Evolutionary conservation across 2,888 invertebrate species (phyloP), one percentile per base, ranked within the genome.

Genomic region (Allolobophora icterica): DNA sequence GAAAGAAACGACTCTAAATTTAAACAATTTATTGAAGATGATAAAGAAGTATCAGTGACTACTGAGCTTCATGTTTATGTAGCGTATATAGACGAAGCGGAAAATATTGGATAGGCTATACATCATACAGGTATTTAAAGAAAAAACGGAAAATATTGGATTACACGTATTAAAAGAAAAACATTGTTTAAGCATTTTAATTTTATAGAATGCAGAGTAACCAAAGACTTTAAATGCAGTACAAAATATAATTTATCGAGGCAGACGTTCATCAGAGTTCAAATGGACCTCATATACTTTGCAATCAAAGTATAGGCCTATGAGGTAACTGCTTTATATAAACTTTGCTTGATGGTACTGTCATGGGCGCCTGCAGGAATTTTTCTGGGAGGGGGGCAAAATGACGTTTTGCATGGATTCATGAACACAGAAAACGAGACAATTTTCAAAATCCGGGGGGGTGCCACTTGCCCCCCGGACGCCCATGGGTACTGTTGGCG

Each of bases 11-110:
- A n/a, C 52, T 71, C 5, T 71, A 71, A n/a, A 71, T 71, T 71
- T n/a, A 71, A 71, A 71, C 71, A 71, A 71, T 71, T 71, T 71
- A 71, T 71, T 71, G n/a, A 71, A 71, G 11, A n/a, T 71, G 71
- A 71, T n/a, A 71, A n/a, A n/a, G n/a, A 71, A 71, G n/a, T 11
- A 71, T 1, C n/a, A 30, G 15, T 42, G 15, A 17, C 17, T 42
- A 42, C 13, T 42, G 42, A 13, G 13, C 42, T 42, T n/a, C 1
- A n/a, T n/a, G 3, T 42, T 17, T 42, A 13, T 1, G 30, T n/a
- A 71, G 71, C 11, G 6, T 52, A 8, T 0, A 71, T n/a, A n/a
- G n/a, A n/a, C n/a, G n/a, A n/a, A n/a, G n/a, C n/a, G n/a, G n/a
- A n/a, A n/a, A n/a, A n/a, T n/a, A n/a, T n/a, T n/a, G n/a, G n/a